Evolutionary conservation across 2,888 invertebrate species (phyloP).

Genomic region (Lochmaea capreae): DNA sequence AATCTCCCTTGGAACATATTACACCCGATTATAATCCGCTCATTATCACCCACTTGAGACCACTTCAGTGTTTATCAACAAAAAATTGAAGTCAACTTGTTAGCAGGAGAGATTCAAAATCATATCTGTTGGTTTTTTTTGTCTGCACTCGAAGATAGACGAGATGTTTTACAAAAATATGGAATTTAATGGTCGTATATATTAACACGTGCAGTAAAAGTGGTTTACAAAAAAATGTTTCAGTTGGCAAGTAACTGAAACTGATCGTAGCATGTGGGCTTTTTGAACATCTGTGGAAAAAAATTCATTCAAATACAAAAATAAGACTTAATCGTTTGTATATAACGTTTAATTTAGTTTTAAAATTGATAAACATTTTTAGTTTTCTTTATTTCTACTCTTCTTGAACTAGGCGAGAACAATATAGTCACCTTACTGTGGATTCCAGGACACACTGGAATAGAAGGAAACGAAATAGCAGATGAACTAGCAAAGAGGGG

Average conservation of each 20-base stretch:
- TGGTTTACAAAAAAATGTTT: conserved; percentile 43
- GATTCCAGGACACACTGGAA: no score
- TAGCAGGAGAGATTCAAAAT: conserved; percentile 24
- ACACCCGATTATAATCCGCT: background rate
- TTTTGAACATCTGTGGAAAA: conserved; percentile 36
- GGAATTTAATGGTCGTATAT: conserved; percentile 35
- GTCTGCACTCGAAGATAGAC: conserved; percentile 15
- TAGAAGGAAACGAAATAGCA: no score
- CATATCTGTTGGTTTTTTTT: conserved; percentile 20
- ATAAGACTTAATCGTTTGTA: background rate
- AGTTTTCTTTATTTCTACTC: no score
- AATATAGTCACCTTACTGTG: no score
- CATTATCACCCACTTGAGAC: conserved; percentile 30
- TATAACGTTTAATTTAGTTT: background rate
- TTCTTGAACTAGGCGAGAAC: no score
- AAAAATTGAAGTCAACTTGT: conserved; percentile 17
- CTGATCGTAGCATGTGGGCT: conserved; percentile 43
- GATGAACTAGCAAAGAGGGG: no score
- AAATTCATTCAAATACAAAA: background rate
- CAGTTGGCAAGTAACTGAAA: conserved; percentile 39
- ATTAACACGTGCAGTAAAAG: conserved; percentile 41
- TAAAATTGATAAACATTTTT: no score
- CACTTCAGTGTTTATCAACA: conserved; percentile 13
- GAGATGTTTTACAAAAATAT: conserved; percentile 41
- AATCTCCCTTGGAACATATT: background rate